Base-by-base conservation (phyloP, 2,797 vertebrate genomes). In the Tarsius wallacei region DNA sequence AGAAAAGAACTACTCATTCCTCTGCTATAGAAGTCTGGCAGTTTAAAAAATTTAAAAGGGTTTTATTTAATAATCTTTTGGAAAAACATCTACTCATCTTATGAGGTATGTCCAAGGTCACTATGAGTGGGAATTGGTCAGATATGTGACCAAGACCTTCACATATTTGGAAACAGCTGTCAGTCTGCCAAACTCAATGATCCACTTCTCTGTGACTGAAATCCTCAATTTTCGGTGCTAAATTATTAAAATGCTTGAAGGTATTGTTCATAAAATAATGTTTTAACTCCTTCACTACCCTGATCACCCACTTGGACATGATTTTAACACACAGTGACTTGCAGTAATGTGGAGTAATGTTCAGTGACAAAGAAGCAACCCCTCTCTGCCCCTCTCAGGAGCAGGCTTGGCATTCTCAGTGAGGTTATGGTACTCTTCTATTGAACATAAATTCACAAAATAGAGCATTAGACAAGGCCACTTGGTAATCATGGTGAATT, bases 391-490 rank as follows among this genome's bases (percentile, higher is more conserved):
- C 42, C 42, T 42, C 42, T 42, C 66, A 77, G 51, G n/a, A 80
- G 19, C 19, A 84, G n/a, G 31, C 82, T 33, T 28, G 6, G 26
- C 28, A 87, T 33, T 86, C 57, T 77, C 28, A 78, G 11, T 3
- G 19, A 95, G 49, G 9, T 2, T 15, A 3, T 5, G 4, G 7
- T 63, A 21, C 15, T 61, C 6, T 59, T 94, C 31, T 66, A 6
- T 49, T 84, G 59, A 91, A 78, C 26, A 71, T 63, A 90, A 87
- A 61, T 85, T 88, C n/a, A 80, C 24, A 83, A 57, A 53, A 87
- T 4, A n/a, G 42, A 47, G 10, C 9, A 63, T 33, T 57, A 82
- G 31, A 63, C 21, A 63, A 89, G 42, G 24, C 9, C 26, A 36
- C 21, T 78, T 51, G 64, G 16, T 74, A 63, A 78, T 24, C n/a